A percentile compares a stretch with the other conserved stretches of the same genome.
These are phyloP conservation scores for Semaprochilodus insignis DNA, from an alignment of 2,797 vertebrate species.

Conservation along the genomic window DNA sequence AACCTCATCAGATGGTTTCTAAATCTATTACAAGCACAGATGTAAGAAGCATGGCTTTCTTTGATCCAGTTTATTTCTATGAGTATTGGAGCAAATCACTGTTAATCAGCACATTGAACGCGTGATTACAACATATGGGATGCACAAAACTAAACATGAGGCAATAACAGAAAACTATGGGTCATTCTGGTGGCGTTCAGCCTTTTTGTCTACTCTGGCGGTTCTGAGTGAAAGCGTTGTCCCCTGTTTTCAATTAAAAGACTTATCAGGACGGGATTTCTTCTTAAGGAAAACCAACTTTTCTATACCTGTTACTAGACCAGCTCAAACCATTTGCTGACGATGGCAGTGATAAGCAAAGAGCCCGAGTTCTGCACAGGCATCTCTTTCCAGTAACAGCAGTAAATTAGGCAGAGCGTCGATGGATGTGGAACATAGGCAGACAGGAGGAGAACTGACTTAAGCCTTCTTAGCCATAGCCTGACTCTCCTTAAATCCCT, in stretches of 20 bases:
- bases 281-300: conserved; percentile 28
- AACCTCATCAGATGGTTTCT: background rate
- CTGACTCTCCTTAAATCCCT: conserved; percentile 57
- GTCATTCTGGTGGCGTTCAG: conserved; percentile 46
- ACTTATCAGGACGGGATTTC: conserved; percentile 47
- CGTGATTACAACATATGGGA: conserved; percentile 47
- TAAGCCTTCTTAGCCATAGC: conserved; percentile 47
- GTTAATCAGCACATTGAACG: conserved; percentile 39
- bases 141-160: conserved; percentile 25
- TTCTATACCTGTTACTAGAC: conserved; percentile 39
- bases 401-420: conserved; percentile 41
- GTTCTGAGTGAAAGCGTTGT: conserved; percentile 29
- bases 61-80: conserved; percentile 43
- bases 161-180: conserved; percentile 34
- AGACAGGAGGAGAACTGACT: conserved; percentile 45
- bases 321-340: conserved; percentile 32
- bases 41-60: conserved; percentile 8
- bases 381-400: conserved; percentile 62
- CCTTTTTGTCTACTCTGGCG: conserved; percentile 45
- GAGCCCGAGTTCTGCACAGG: conserved; percentile 53
- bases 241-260: conserved; percentile 64
- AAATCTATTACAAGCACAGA: conserved; percentile 39
- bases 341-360: conserved; percentile 53
- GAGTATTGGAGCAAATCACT: conserved; percentile 25
- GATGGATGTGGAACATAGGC: conserved; percentile 54